Evolutionary conservation across 2,113 vertebrate species (phyloP), one percentile per base, ranked within the genome.

Genomic region (Odontophorus gujanensis): DNA sequence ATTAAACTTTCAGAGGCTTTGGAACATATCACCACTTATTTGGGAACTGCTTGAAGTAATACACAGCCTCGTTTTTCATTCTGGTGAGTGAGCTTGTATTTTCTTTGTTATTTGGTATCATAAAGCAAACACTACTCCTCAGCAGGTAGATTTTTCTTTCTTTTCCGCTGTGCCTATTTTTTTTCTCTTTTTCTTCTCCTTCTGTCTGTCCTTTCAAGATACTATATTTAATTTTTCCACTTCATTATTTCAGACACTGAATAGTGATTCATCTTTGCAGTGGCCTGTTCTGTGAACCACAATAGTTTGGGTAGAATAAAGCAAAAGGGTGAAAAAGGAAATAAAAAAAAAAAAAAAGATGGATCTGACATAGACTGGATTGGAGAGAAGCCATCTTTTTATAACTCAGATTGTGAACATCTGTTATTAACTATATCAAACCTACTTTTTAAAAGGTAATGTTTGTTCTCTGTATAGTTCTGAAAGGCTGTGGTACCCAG

Each of bases 171-270:
- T 83, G 38, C 67, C 13, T 69, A 5, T 63, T 76, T 87, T 85
- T 68, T 78, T 59, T 71, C n/a, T 18, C 63, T 76, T 92, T 95
- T 89, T 89, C 65, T 83, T 93, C 89, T 83, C 42, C 62, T 89
- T 3, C 77, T 86, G 63, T 75, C 76, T 87, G 43, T 81, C 89
- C 81, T 91, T 94, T 80, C 71, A 73, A 90, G 88, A 86, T 86
- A 71, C 93, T 95, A 77, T 95, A 93, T 94, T 96, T 97, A 95
- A 95, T 95, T 94, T 94, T 94, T 92, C 94, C 77, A 83, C 86
- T 89, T 96, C 65, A 77, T 95, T 97, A 91, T 95, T 94, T 92
- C 91, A 83, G 11, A 85, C 93, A 69, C 18, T 42, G 77, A 85
- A 65, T 81, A 68, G 38, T 96, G 93, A 96, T 93, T 96, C 97